Percentiles rank a stretch among this genome's conserved stretches.
These are phyloP conservation scores for Dorcus parallelipipedus DNA, from an alignment of 2,888 invertebrate species.

Conservation along the genomic window DNA sequence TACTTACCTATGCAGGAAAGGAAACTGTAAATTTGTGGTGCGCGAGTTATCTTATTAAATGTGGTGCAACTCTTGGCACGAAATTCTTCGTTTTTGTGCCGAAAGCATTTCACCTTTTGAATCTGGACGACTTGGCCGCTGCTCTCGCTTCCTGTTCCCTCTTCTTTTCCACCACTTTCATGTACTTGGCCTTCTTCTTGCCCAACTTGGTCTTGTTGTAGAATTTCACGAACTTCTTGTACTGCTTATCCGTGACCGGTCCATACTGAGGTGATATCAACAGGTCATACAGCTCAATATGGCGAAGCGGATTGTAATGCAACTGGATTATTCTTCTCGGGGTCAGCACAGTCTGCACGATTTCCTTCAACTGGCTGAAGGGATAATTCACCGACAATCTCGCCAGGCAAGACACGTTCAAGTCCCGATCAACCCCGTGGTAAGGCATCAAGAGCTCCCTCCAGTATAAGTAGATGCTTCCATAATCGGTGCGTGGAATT, in stretches of 20 bases:
- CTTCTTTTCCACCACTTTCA: conserved; percentile 22
- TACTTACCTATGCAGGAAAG: background rate
- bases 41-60: no score
- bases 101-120: conserved; percentile 8
- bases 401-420: conserved; percentile 58
- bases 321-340: conserved; percentile 54
- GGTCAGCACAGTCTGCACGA: conserved; percentile 49
- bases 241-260: conserved; percentile 49
- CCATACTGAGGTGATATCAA: conserved; percentile 41
- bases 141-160: conserved; percentile 33
- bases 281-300: conserved; percentile 52
- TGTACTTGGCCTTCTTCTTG: conserved; percentile 37
- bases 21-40: no score
- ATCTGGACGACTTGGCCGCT: conserved; percentile 31
- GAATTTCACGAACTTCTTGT: conserved; percentile 52
- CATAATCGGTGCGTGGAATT: conserved; percentile 57
- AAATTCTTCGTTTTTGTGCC: no score
- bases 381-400: conserved; percentile 56
- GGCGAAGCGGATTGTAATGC: conserved; percentile 52
- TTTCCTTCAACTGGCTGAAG: conserved; percentile 50
- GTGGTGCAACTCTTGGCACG: no score
- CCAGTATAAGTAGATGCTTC: conserved; percentile 56
- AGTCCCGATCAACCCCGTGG: conserved; percentile 57
- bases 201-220: conserved; percentile 45
- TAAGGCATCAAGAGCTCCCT: conserved; percentile 57